Evolutionary conservation across 2,888 invertebrate species (phyloP).

Genomic region (Drosophila yooni): DNA sequence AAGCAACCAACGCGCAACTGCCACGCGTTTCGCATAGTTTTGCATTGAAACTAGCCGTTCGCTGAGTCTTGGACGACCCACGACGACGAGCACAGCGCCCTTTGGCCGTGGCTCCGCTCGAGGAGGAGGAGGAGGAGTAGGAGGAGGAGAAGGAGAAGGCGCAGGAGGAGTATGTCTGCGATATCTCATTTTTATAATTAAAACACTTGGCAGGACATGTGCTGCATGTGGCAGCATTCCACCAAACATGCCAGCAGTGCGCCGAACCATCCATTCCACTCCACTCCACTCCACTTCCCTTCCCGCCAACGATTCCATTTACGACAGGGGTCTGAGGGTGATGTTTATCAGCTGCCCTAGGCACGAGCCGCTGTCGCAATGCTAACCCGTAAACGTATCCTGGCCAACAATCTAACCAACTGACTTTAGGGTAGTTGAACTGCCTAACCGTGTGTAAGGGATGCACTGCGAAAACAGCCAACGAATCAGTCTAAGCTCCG

Average conservation of each 20-base stretch:
- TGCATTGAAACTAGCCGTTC: conserved; percentile 54
- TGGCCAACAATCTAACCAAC: conserved; percentile 66
- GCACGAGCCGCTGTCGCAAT: conserved; percentile 49
- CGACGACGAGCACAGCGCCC: conserved; percentile 30
- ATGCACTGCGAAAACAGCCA: conserved; percentile 22
- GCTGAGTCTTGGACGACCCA: conserved; percentile 19
- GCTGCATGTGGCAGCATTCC: conserved; percentile 68
- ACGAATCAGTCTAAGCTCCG: conserved; percentile 12
- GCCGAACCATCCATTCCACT: conserved; percentile 49
- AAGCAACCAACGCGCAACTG: conserved; percentile 65
- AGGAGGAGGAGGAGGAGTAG: background rate
- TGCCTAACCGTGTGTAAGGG: conserved; percentile 35
- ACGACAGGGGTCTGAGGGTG: conserved; percentile 36
- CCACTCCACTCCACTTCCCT: conserved; percentile 1
- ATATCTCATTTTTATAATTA: conserved; percentile 80
- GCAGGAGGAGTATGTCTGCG: conserved; percentile 48
- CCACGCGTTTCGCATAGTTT: conserved; percentile 79
- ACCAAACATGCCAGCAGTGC: conserved; percentile 63
- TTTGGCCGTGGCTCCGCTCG: conserved; percentile 26
- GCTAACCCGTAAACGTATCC: conserved; percentile 68
- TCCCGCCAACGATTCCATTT: background rate
- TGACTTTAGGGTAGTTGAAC: conserved; percentile 69
- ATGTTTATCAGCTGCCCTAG: conserved; percentile 71
- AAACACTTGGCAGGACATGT: conserved; percentile 81
- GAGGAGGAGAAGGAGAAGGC: background rate